phyloP scores from a whole-genome alignment of 2,797 vertebrate genomes.

The Girardinus metallicus region DNA sequence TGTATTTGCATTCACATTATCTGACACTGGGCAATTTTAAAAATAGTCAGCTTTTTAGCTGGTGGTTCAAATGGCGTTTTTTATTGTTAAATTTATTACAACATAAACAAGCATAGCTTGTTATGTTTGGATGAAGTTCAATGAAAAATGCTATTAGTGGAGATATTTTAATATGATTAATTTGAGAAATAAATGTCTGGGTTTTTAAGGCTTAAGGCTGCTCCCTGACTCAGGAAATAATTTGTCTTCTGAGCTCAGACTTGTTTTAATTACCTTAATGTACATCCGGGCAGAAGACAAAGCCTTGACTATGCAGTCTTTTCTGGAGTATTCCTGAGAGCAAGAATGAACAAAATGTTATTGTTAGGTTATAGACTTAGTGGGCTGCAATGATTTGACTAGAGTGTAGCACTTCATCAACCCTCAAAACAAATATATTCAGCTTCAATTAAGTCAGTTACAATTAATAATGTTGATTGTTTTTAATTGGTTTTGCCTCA shows the following conservation, averaged over 20 bases:
- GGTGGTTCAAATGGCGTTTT: neutral
- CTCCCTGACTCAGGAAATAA: conserved; percentile 48
- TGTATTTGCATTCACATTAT: neutral
- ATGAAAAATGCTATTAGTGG: conserved; percentile 1
- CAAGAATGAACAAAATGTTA: conserved; percentile 7
- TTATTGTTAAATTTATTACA: neutral
- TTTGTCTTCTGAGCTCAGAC: conserved; percentile 38
- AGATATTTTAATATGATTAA: conserved; percentile 33
- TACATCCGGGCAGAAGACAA: conserved; percentile 48
- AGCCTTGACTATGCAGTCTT: conserved; percentile 43
- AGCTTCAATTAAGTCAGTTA: neutral
- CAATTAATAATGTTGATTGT: neutral
- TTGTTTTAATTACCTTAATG: conserved; percentile 63
- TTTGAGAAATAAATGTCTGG: conserved; percentile 41
- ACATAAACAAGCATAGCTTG: neutral
- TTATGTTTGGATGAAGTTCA: neutral
- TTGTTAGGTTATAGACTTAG: conserved; percentile 31
- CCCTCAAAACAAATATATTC: neutral
- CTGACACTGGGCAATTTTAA: neutral
- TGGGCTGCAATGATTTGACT: conserved; percentile 13
- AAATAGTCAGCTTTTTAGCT: neutral
- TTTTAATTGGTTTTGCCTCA: neutral
- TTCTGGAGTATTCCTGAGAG: conserved; percentile 33
- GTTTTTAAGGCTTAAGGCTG: conserved; percentile 36
- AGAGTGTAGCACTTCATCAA: conserved; percentile 23